These are phyloP conservation scores for Tetranychus truncatus DNA, from an alignment of 2,888 invertebrate species.

Conservation along the genomic window DNA sequence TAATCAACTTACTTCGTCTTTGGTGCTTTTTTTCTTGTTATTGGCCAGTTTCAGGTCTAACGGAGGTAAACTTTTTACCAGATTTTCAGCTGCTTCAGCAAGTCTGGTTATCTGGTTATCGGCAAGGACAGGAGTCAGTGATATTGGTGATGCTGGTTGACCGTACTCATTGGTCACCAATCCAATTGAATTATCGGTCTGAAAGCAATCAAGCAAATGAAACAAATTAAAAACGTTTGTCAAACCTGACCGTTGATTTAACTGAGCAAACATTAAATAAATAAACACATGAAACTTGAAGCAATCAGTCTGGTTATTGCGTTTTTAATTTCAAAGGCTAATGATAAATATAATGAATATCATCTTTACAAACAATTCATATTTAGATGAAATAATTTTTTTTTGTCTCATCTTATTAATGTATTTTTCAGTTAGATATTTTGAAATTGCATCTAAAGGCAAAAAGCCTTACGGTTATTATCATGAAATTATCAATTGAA, in stretches of 20 bases:
- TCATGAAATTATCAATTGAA: not conserved
- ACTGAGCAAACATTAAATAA: not conserved
- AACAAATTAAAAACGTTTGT: not conserved
- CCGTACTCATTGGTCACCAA: slow-evolving; percentile 26
- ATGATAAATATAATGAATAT: no score
- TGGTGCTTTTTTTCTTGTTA: slow-evolving; percentile 70
- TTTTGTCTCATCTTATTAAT: not conserved
- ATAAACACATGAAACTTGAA: no score
- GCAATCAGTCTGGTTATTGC: no score
- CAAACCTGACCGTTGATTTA: not conserved
- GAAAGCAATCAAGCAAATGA: not conserved
- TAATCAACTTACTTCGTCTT: slow-evolving; percentile 43
- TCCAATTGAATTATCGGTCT: not conserved
- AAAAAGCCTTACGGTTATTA: not conserved
- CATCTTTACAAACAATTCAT: not conserved
- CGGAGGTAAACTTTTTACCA: slow-evolving; percentile 62
- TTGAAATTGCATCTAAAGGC: not conserved
- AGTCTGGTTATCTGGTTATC: slow-evolving; percentile 67
- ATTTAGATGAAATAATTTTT: not conserved
- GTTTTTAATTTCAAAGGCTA: not conserved
- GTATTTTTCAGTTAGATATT: not conserved
- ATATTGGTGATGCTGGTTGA: slow-evolving; percentile 34
- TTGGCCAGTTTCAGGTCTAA: slow-evolving; percentile 53
- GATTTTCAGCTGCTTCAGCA: slow-evolving; percentile 59
- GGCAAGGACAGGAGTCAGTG: slow-evolving; percentile 55